Evolutionary conservation across 2,797 vertebrate species (phyloP), one percentile per base, ranked within the genome.

Genomic region (Amniataba percoides): DNA sequence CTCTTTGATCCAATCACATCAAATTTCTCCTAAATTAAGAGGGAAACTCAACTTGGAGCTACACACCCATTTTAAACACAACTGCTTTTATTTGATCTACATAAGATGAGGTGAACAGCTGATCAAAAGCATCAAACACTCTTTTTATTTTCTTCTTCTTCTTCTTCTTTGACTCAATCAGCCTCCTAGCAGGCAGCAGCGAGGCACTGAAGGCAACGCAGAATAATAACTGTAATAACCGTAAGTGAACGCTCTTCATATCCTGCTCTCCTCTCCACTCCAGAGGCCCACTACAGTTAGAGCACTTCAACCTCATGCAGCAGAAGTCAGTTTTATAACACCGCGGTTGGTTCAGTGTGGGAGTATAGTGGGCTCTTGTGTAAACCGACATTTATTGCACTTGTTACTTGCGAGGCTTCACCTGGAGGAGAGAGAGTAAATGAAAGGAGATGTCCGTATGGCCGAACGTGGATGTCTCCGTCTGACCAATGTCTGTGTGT

Each of bases 311-410:
- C 77, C 72, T 82, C 71, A 69, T 88, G 40, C 81, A 72, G 81
- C 67, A 83, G n/a, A 66, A 88, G 86, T 86, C 86, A 51, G 73
- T 83, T 87, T 87, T 89, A 74, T 87, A 86, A 88, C 63, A 55
- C 36, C 0, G 5, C 1, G 55, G 78, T 72, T 49, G 71, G 21
- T 74, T 76, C 74, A 80, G 77, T 78, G 88, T 92, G 86, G 90
- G 89, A 86, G 89, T 80, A 60, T 5, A 48, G 60, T 14, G 21
- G 74, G 79, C 68, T 84, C 74, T 82, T 77, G 78, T 82, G 64
- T 75, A 84, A 84, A 86, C 66, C n/a, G 7, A 57, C 77, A 36
- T 86, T 87, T 83, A 83, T 64, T 77, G 59, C 18, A 21, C 25
- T 46, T 15, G 19, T 80, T 55, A 15, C 73, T 80, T 53, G 72